These are phyloP conservation scores for Argya squamiceps DNA, from an alignment of 2,797 vertebrate genomes.

Conservation along the genomic window DNA sequence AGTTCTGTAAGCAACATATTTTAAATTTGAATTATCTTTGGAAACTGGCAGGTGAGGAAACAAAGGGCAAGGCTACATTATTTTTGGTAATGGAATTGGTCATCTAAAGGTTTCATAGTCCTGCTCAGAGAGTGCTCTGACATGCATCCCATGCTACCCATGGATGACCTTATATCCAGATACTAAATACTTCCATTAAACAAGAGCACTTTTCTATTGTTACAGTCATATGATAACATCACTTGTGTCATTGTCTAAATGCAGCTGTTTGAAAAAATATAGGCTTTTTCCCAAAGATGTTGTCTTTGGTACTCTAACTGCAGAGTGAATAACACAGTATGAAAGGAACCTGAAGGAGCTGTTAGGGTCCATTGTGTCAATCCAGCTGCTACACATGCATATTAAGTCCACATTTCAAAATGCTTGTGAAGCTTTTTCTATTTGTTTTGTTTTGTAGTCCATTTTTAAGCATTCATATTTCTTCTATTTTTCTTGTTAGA, in stretches of 20 bases:
- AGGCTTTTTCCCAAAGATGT: constrained; percentile 23
- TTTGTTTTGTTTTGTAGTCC: constrained; percentile 37
- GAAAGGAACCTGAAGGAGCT: constrained; percentile 76
- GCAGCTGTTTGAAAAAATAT: constrained; percentile 59
- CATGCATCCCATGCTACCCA: background rate
- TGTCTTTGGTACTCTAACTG: constrained; percentile 24
- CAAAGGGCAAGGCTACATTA: background rate
- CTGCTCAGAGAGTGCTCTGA: background rate
- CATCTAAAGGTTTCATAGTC: background rate
- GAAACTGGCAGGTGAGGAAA: background rate
- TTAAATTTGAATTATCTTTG: background rate
- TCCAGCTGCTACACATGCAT: constrained; percentile 73
- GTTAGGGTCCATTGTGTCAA: constrained; percentile 75
- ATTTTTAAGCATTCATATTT: constrained; percentile 45
- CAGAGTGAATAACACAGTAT: constrained; percentile 47
- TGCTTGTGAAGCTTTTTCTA: constrained; percentile 69
- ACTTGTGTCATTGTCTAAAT: constrained; percentile 51
- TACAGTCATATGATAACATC: constrained; percentile 6
- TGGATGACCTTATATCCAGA: constrained; percentile 13
- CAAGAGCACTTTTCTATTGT: constrained; percentile 31
- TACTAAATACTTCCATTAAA: constrained; percentile 19
- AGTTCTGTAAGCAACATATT: constrained; percentile 10
- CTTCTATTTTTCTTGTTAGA: constrained; percentile 1
- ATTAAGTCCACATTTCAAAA: constrained; percentile 74
- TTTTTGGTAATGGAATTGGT: constrained; percentile 1